Base-by-base conservation (phyloP, 1,140 invertebrate species). In the Magallana angulata region DNA sequence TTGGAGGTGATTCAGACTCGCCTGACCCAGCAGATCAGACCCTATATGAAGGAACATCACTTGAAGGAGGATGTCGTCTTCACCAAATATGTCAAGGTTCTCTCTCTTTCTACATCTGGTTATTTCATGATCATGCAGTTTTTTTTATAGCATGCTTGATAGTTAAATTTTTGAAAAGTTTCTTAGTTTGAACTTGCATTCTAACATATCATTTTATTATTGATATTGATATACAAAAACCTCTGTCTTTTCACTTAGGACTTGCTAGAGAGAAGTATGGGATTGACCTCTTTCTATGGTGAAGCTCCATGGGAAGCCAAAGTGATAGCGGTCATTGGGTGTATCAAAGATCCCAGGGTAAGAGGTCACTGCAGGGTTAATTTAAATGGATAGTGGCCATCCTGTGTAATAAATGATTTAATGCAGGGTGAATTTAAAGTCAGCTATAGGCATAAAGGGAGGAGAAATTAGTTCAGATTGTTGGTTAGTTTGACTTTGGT, bases 21-120 rank as follows among this genome's bases (percentile, higher is more conserved):
- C 3, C 82, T 94, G 36, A 86, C 91, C 57, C 88, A 90, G 59
- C 91, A 92, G 58, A 92, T 93, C 57, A 85, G 86, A 30, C 93
- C 92, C n/a, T 94, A 94, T 87, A 93, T 93, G 86, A 89, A 89
- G 48, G 92, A 93, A 85, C 89, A 94, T 85, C 81, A 90, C 16
- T 90, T 94, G 8, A 91, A 92, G 36, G 91, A 92, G 82, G 91
- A 94, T 85, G 64, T 89, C 16, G 91, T 93, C 16, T 92, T 94
- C 64, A 92, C 90, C 36, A 92, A 91, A 82, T 94, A 94, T 88
- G 85, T 93, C 57, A 91, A 91, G 90, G 92, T 48, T 48, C 5
- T 48, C 2, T 2, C 36, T 48, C 36, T 48, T 4, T 48, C 36
- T 48, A 48, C 36, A 4, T 48, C 36, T 48, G 36, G 5, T 48